Conservation (phyloP, 2,797 vertebrate genomes). For the Chelonia mydas region DNA sequence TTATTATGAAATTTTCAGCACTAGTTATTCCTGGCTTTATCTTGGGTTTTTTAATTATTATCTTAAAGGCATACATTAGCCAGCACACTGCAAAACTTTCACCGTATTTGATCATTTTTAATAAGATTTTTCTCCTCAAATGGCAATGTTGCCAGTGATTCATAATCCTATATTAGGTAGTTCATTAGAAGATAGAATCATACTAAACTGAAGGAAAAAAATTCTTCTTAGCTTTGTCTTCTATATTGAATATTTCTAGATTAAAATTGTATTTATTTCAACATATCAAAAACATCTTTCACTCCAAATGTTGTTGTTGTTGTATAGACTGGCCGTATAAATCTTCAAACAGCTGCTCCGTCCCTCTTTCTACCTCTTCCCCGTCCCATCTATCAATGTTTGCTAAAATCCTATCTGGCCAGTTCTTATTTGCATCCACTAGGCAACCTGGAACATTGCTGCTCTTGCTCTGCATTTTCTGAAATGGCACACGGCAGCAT, state of each 20-base stretch:
- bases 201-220: not conserved
- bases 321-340: not conserved
- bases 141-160: not conserved
- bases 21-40: not conserved
- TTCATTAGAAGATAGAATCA: not conserved
- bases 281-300: not conserved
- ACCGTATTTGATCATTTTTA: rapidly evolving
- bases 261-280: not conserved
- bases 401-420: not conserved
- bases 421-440: not conserved
- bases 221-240: not conserved
- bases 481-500: not conserved
- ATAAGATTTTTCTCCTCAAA: not conserved
- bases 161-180: not conserved
- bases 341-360: not conserved
- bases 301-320: not conserved
- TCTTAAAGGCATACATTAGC: not conserved
- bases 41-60: not conserved
- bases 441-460: not conserved
- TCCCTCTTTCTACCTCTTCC: not conserved
- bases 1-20: not conserved
- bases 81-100: not conserved
- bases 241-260: not conserved
- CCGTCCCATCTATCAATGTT: not conserved
- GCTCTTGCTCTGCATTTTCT: not conserved